Conservation (phyloP, 2,888 invertebrate species). For the Argynnis bischoffii region DNA sequence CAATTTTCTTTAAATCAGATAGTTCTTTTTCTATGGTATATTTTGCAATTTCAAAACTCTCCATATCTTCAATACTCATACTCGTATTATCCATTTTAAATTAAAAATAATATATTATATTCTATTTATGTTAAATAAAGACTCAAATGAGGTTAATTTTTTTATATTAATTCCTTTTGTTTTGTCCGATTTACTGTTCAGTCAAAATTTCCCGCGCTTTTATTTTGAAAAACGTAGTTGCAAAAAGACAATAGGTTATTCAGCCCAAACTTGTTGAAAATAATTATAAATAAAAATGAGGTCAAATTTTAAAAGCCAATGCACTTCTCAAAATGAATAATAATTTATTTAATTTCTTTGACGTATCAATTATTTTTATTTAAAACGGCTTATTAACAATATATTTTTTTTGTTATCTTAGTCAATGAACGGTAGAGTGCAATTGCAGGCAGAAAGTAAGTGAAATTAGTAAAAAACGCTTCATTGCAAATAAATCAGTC, state of each 20-base stretch:
- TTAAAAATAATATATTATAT: no score
- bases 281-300: conserved; percentile 15
- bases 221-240: conserved; percentile 10
- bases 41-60: conserved; percentile 54
- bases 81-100: conserved; percentile 42
- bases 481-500: conserved; percentile 45
- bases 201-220: conserved; percentile 20
- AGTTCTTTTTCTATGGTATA: conserved; percentile 59
- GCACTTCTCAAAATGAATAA: conserved; percentile 13
- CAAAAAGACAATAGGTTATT: conserved; percentile 17
- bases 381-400: not conserved
- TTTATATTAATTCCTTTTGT: not conserved
- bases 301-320: conserved; percentile 12
- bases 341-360: conserved; percentile 9
- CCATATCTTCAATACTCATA: conserved; percentile 50
- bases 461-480: conserved; percentile 8
- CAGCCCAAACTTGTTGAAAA: conserved; percentile 23
- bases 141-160: not conserved
- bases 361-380: conserved; percentile 3
- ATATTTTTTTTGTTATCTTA: not conserved
- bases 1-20: conserved; percentile 61
- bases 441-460: not conserved
- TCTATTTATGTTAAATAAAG: not conserved
- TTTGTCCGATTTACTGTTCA: not conserved
- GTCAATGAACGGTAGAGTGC: not conserved